A percentile compares a stretch with the other conserved stretches of the same genome.
Evolutionary conservation across 2,797 vertebrate species (phyloP).

Genomic region (Heliangelus exortis): DNA sequence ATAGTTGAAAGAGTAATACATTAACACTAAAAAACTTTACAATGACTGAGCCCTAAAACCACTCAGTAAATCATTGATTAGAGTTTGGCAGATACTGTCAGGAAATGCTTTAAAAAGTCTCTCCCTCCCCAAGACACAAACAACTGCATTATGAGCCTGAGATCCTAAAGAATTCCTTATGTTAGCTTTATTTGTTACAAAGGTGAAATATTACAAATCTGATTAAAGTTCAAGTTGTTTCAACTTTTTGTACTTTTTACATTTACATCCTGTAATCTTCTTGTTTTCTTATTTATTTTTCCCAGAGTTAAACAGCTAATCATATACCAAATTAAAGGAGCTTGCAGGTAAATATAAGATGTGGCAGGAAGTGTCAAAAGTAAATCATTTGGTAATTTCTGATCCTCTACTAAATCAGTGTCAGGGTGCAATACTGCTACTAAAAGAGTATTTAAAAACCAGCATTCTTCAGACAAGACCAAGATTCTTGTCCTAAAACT

Average conservation of each 20-base stretch:
- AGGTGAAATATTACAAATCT: neutral
- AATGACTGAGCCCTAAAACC: neutral
- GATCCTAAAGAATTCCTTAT: neutral
- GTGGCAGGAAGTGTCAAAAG: neutral
- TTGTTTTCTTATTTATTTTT: neutral
- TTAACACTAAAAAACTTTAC: neutral
- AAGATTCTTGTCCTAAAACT: neutral
- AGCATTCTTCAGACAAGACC: neutral
- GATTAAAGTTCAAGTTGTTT: neutral
- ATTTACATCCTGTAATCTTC: neutral
- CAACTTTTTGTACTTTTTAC: neutral
- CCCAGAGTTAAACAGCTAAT: neutral
- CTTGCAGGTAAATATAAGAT: neutral
- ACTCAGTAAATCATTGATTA: slow-evolving; percentile 36
- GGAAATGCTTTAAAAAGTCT: neutral
- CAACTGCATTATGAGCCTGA: neutral
- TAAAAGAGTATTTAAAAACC: neutral
- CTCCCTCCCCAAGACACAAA: neutral
- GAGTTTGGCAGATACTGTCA: slow-evolving; percentile 14
- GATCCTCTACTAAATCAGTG: neutral
- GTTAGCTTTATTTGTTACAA: neutral
- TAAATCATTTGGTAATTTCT: neutral
- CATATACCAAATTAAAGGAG: neutral
- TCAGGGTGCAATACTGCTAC: neutral
- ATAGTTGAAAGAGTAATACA: neutral